Evolutionary conservation across 2,797 vertebrate species (phyloP), one percentile per base, ranked within the genome.

Genomic region (Ptychadena robeensis): DNA sequence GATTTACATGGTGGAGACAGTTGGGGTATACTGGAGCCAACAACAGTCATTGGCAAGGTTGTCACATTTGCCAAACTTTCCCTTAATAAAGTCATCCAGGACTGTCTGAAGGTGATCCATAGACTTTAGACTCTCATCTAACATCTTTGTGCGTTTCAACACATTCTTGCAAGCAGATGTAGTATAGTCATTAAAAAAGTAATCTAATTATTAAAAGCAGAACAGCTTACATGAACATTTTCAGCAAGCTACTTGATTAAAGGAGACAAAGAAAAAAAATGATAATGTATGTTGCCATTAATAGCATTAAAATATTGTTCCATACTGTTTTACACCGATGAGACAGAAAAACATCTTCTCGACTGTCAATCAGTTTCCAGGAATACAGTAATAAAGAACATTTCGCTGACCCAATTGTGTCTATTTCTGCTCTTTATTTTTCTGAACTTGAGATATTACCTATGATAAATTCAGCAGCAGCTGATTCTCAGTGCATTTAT

Each of bases 401-500:
- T 90, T 90, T 89, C 82, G 87, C 87, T 89, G 89, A 90, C 90
- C 90, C 83, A 91, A 88, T 90, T 91, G 89, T 89, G 90, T 90
- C 82, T 83, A 61, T 69, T 67, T 74, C 86, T 91, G 86, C 86
- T 89, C 87, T 89, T 91, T 90, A 89, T 90, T 88, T 91, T 89
- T 83, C 86, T 87, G 65, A 89, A 89, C 88, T 86, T 89, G 88
- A 89, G 88, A 87, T 88, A 89, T 87, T 88, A 91, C 89, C 85
- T 86, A 86, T 83, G 84, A 90, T 90, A 88, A 90, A 89, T 71
- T 75, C 65, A 38, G 71, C 66, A 63, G 71, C 53, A 71, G 66
- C 78, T 66, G 81, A 72, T 78, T 83, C 69, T 85, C 48, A 15
- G 82, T 57, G 63, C 73, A 73, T 61, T 85, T 85, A 80, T 80